phyloP scores from a whole-genome alignment of 2,113 vertebrate genomes.

The crab-eating macaque (Macaca fascicularis) region DNA sequence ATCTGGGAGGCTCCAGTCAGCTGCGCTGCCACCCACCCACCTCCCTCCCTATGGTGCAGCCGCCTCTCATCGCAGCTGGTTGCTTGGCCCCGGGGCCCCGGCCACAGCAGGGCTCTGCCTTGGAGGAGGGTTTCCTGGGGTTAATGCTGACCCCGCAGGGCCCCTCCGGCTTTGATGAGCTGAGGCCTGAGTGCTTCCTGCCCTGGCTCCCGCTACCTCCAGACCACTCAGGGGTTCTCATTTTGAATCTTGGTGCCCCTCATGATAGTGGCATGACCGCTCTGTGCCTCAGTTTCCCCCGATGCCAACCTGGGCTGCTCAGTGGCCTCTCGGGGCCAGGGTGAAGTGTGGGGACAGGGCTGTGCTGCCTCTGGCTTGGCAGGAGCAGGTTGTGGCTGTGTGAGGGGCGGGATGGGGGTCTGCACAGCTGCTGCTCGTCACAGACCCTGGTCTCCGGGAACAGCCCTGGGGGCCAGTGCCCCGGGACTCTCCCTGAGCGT shows the following conservation, averaged over 20 bases:
- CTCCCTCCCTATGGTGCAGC: neutral
- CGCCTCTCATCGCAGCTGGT: neutral
- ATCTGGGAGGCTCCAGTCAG: neutral
- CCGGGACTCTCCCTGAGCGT: too few species aligned
- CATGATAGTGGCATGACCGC: neutral
- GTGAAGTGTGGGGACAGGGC: too few species aligned
- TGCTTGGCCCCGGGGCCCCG: neutral
- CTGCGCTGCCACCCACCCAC: neutral
- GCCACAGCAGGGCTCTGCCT: neutral
- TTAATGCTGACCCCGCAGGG: neutral
- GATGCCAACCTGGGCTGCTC: neutral
- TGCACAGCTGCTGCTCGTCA: neutral
- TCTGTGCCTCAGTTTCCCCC: neutral
- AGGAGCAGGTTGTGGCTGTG: neutral
- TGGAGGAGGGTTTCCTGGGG: too few species aligned
- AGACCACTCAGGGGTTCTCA: neutral
- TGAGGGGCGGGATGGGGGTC: neutral
- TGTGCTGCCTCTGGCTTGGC: neutral
- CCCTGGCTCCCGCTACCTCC: neutral
- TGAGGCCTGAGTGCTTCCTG: neutral
- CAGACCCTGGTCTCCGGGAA: neutral
- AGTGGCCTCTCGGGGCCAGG: neutral
- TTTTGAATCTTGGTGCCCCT: neutral
- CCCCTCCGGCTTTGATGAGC: too few species aligned
- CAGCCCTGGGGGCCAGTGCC: neutral